These are phyloP conservation scores for Malurus melanocephalus DNA, from an alignment of 2,113 vertebrate species.

Conservation along the genomic window DNA sequence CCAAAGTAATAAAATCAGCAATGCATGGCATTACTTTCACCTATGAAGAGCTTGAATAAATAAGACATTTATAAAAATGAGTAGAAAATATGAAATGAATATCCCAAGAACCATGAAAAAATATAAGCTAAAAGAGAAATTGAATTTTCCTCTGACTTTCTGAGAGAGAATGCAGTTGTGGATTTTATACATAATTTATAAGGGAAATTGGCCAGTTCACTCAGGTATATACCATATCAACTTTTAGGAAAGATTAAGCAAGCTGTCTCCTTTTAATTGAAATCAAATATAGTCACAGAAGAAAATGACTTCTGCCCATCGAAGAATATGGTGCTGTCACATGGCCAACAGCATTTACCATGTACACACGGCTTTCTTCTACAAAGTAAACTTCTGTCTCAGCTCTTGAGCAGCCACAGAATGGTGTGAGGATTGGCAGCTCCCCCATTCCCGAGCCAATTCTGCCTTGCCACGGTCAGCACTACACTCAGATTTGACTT, in stretches of 20 bases:
- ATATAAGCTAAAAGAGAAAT: conserved; percentile 72
- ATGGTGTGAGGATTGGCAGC: neutral
- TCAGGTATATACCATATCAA: conserved; percentile 74
- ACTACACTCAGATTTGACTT: neutral
- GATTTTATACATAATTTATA: conserved; percentile 81
- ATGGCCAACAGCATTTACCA: conserved; percentile 18
- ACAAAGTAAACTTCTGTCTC: conserved; percentile 56
- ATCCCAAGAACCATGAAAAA: conserved; percentile 75
- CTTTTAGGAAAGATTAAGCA: conserved; percentile 76
- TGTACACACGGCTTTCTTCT: conserved; percentile 30
- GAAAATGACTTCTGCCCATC: conserved; percentile 65
- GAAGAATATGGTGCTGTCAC: conserved; percentile 35
- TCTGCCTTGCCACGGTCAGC: neutral
- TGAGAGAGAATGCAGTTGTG: conserved; percentile 58
- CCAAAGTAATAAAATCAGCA: conserved; percentile 77
- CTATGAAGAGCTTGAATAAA: conserved; percentile 77
- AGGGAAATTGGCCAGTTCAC: conserved; percentile 75
- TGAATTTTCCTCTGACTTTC: conserved; percentile 74
- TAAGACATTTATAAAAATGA: conserved; percentile 78
- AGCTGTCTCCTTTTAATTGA: conserved; percentile 77
- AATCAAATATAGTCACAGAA: conserved; percentile 67
- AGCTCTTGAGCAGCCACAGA: conserved; percentile 4
- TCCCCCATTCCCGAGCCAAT: neutral
- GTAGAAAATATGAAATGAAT: conserved; percentile 75
- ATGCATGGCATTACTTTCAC: conserved; percentile 72